phyloP scores from a whole-genome alignment of 2,113 vertebrate species.

The Takifugu flavidus region DNA sequence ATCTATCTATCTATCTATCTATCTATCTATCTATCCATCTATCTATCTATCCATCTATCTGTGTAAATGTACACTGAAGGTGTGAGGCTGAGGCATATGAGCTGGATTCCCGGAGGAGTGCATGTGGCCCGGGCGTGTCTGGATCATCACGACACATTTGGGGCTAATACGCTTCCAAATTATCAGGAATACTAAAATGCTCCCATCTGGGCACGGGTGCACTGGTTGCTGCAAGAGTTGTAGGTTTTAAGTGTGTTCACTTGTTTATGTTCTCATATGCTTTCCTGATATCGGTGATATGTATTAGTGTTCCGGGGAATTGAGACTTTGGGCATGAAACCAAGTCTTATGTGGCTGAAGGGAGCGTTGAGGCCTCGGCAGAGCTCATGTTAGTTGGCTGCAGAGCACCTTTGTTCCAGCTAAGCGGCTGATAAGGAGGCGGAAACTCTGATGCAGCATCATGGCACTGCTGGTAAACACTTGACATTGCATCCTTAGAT shows the following conservation, averaged over 20 bases:
- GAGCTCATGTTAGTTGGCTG: slow-evolving; percentile 24
- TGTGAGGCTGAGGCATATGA: slow-evolving; percentile 38
- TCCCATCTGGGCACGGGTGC: slow-evolving; percentile 24
- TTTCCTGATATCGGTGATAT: too few relatives aligned
- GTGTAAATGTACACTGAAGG: slow-evolving; percentile 13
- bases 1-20: slow-evolving; percentile 44
- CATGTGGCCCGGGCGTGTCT: slow-evolving; percentile 68
- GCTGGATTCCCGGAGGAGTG: slow-evolving; percentile 45
- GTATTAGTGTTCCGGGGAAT: too few relatives aligned
- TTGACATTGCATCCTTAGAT: slow-evolving; percentile 37
- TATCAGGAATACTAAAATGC: slow-evolving; percentile 40
- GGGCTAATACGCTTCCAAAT: slow-evolving; percentile 48
- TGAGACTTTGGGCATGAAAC: not conserved
- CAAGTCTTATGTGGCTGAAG: not conserved
- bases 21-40: slow-evolving; percentile 27
- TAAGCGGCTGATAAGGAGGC: slow-evolving; percentile 37
- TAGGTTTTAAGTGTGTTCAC: too few relatives aligned
- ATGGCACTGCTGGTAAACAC: slow-evolving; percentile 46
- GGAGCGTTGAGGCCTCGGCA: slow-evolving; percentile 9
- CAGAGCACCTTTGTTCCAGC: not conserved
- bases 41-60: slow-evolving; percentile 14
- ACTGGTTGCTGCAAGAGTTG: slow-evolving; percentile 20
- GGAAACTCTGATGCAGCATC: slow-evolving; percentile 46
- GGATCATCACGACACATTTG: slow-evolving; percentile 52
- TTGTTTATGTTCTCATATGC: too few relatives aligned